phyloP scores from a whole-genome alignment of 2,888 invertebrate genomes.

The Rhodophaea formosa region DNA sequence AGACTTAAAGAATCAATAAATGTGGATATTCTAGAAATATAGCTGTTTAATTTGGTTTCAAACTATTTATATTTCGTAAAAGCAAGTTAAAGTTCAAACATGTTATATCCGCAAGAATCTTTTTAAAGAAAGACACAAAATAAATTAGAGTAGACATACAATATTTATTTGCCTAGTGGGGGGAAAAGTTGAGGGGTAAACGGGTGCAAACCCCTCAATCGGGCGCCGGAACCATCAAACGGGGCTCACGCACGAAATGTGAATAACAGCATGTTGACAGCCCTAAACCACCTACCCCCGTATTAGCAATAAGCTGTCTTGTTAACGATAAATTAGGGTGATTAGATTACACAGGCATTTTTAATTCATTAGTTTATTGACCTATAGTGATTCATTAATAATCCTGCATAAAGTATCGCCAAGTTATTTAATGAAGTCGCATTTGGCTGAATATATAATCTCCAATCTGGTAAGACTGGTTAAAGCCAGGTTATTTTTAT shows the following conservation, averaged over 20 bases:
- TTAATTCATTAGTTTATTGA: constrained; percentile 1
- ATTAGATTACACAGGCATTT: not conserved
- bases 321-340: constrained; percentile 5
- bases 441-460: not conserved
- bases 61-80: no score
- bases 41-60: no score
- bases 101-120: no score
- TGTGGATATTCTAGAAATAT: no score
- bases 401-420: not conserved
- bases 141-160: no score
- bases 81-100: no score
- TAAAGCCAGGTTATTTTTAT: not conserved
- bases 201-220: constrained; percentile 10
- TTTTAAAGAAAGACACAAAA: no score
- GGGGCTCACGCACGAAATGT: constrained; percentile 37
- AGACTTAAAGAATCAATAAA: no score
- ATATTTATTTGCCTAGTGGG: no score
- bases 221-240: constrained; percentile 30
- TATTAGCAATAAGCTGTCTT: constrained; percentile 26
- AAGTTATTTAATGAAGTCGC: no score
- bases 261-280: constrained; percentile 33
- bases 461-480: not conserved
- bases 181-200: no score
- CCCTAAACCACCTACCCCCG: constrained; percentile 21
- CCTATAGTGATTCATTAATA: not conserved